Evolutionary conservation across 2,888 invertebrate species (phyloP), one percentile per base, ranked within the genome.

Genomic region (Tanaodytes sp.): DNA sequence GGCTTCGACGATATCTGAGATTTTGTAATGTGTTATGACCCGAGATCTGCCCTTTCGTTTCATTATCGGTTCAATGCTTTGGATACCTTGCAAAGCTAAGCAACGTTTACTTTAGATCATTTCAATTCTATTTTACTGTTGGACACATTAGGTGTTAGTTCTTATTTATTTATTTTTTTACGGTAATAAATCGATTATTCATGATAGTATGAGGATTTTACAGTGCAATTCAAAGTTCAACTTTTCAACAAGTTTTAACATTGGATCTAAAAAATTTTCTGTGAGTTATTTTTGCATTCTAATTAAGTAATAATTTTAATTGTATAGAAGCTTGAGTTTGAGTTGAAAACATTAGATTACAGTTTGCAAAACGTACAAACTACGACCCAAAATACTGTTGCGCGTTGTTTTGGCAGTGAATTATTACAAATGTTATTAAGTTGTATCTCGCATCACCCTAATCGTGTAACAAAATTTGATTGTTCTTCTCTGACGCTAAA

Each of bases 21-120:
- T 78, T 78, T 78, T 76, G 80, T 77, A 76, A 78, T 68, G 70
- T 62, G 72, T 72, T 67, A 46, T 66, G 72, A 73, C 72, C 71
- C 68, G 43, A 39, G 45, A 55, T 57, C 18, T 65, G 67, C 72
- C 69, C 74, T 73, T 69, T 39, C 23, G 73, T 72, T 71, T 46
- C 31, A 42, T 63, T 61, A 70, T 66, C 66, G 12, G 52, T 55
- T 63, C 23, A 30, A 55, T 46, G 59, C 55, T 49, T 49, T 27
- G 15, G 15, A 15, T 43, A 57, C 57, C 57, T 57, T 64, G 43
- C 23, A 14, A 43, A 33, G 49, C n/a, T 46, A 55, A 49, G 12
- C 20, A 55, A 30, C 55, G 30, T 33, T 42, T 46, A 31, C 61
- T 43, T 8, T 12, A 4, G 23, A 33, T 31, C 43, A 43, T 16